Evolutionary conservation across 2,888 invertebrate species (phyloP).

Genomic region (Flexamia atlantica): DNA sequence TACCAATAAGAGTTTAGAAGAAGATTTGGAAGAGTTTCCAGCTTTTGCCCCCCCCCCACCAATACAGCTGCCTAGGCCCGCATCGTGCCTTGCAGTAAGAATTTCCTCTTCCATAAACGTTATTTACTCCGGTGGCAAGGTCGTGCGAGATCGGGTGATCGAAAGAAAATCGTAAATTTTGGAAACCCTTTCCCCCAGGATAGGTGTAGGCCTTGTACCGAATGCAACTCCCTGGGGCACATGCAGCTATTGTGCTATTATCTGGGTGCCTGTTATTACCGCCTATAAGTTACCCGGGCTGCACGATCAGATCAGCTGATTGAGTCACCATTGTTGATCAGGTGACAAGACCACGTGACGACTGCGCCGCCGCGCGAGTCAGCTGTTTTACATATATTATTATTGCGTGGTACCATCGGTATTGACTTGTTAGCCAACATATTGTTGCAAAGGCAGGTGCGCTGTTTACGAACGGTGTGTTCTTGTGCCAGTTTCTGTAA

Average conservation of each 20-base stretch:
- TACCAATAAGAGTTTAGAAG: too few relatives aligned
- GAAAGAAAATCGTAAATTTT: conserved; percentile 52
- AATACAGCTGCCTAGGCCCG: too few relatives aligned
- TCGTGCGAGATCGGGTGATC: conserved; percentile 45
- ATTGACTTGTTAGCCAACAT: conserved; percentile 27
- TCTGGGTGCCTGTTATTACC: conserved; percentile 57
- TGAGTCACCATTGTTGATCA: conserved; percentile 57
- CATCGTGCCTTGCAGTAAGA: neutral
- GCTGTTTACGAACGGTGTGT: conserved; percentile 16
- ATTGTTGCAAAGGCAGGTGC: conserved; percentile 15
- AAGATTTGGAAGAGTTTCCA: too few relatives aligned
- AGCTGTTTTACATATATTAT: conserved; percentile 39
- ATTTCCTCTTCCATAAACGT: conserved; percentile 3
- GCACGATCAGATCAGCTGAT: conserved; percentile 55
- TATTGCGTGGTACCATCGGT: conserved; percentile 21
- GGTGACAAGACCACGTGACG: conserved; percentile 46
- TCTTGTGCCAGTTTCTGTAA: conserved; percentile 20
- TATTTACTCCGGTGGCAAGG: conserved; percentile 35
- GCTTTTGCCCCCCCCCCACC: too few relatives aligned
- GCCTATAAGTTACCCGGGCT: conserved; percentile 40
- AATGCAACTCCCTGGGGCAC: conserved; percentile 5
- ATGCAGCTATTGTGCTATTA: conserved; percentile 49
- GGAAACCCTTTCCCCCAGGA: conserved; percentile 52
- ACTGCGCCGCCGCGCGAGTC: neutral
- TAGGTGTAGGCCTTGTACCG: conserved; percentile 54